Evolutionary conservation across 2,888 invertebrate species (phyloP).

Genomic region (Imbricaverruca yamaguchii): DNA sequence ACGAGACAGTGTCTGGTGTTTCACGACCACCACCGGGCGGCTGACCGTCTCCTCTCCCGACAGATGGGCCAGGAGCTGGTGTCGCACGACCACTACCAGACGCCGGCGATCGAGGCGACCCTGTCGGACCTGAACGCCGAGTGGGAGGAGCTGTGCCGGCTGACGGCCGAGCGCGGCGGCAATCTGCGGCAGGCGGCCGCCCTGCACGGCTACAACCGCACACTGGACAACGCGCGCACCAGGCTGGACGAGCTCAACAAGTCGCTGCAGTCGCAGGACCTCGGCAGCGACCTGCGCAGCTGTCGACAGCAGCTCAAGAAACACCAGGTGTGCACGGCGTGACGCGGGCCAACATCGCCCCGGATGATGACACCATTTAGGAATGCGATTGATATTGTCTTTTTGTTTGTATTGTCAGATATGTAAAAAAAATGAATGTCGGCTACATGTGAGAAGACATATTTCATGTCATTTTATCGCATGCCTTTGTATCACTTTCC

Average conservation of each 20-base stretch:
- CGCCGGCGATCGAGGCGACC: constrained; percentile 58
- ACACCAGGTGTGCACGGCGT: background rate
- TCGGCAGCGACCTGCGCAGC: constrained; percentile 71
- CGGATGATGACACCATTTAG: no score
- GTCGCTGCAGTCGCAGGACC: constrained; percentile 52
- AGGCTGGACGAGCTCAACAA: constrained; percentile 78
- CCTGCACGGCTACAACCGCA: constrained; percentile 60
- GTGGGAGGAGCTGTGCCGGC: constrained; percentile 65
- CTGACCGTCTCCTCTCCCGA: constrained; percentile 15
- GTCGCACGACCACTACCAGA: constrained; percentile 58
- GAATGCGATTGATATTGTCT: no score
- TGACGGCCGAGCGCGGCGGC: constrained; percentile 60
- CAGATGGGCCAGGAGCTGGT: constrained; percentile 58
- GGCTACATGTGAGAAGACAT: no score
- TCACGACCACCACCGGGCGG: no score
- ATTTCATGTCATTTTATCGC: no score
- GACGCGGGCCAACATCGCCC: no score
- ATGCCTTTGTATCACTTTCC: no score
- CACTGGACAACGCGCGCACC: constrained; percentile 79
- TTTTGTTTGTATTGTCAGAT: no score
- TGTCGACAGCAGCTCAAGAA: constrained; percentile 69
- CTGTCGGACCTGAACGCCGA: constrained; percentile 62
- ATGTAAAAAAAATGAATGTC: no score
- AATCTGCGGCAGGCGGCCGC: constrained; percentile 79
- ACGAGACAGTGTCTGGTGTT: no score